These are phyloP conservation scores for Tigriopus californicus DNA, from an alignment of 2,888 invertebrate species.

Conservation along the genomic window DNA sequence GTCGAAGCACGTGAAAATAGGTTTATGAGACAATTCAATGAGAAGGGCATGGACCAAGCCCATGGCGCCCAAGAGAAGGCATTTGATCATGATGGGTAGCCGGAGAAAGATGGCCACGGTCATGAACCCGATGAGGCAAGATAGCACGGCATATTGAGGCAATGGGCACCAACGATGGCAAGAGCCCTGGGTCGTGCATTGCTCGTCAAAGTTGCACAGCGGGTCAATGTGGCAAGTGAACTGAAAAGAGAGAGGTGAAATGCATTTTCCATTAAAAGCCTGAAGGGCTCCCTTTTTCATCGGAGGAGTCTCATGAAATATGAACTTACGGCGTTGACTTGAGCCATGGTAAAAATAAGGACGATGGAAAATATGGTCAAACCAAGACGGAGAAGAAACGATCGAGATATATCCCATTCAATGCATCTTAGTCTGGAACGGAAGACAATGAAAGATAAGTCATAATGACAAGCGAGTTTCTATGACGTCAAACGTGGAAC, in stretches of 20 bases:
- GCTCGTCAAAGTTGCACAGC: not conserved
- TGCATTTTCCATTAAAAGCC: too few species aligned
- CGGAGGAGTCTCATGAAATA: too few species aligned
- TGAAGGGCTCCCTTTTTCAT: too few species aligned
- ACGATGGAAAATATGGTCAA: constrained; percentile 72
- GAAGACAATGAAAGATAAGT: not conserved
- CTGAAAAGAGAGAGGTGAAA: constrained; percentile 26
- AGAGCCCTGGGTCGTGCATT: constrained; percentile 8
- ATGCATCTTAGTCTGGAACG: constrained; percentile 40
- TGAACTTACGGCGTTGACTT: constrained; percentile 75
- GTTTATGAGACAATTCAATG: constrained; percentile 58
- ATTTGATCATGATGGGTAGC: constrained; percentile 62
- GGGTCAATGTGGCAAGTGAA: constrained; percentile 36
- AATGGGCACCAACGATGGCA: constrained; percentile 62
- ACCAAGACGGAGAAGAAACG: constrained; percentile 58
- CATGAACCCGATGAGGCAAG: constrained; percentile 62
- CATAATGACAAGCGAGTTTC: too few species aligned
- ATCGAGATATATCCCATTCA: constrained; percentile 64
- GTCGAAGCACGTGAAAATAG: constrained; percentile 65
- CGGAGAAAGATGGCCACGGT: constrained; percentile 65
- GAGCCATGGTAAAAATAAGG: constrained; percentile 67
- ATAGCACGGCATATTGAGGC: constrained; percentile 68
- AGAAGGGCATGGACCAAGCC: constrained; percentile 57
- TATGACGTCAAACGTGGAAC: too few species aligned
- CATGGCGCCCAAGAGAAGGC: constrained; percentile 53